Evolutionary conservation across 1,140 invertebrate species (phyloP).

Genomic region (Hirudo medicinalis): DNA sequence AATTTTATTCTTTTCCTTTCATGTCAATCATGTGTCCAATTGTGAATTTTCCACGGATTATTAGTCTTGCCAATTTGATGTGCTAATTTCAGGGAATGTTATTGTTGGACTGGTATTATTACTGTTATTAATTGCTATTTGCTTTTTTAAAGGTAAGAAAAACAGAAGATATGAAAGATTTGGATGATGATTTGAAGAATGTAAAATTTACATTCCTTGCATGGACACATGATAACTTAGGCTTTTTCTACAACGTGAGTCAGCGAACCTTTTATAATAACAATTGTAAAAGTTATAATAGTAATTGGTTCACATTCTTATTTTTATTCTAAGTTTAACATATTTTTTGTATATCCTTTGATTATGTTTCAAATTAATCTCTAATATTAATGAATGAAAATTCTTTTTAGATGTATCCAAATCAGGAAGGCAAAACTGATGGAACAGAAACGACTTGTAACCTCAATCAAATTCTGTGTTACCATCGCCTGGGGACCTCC

Average conservation of each 20-base stretch:
- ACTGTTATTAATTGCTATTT: conserved; percentile 12
- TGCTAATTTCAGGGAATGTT: neutral
- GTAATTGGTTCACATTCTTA: neutral
- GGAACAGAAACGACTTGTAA: conserved; percentile 77
- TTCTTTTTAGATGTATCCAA: conserved; percentile 52
- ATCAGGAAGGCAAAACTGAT: conserved; percentile 63
- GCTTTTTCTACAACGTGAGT: conserved; percentile 78
- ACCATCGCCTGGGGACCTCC: conserved; percentile 71
- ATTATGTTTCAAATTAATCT: neutral
- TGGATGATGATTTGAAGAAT: conserved; percentile 71
- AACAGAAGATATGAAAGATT: conserved; percentile 55
- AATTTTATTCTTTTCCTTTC: neutral
- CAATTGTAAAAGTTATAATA: no score
- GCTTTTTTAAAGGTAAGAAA: conserved; percentile 42
- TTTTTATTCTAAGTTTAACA: neutral
- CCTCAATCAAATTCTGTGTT: conserved; percentile 82
- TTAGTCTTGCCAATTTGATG: no score
- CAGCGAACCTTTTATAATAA: neutral
- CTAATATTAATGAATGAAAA: conserved; percentile 9
- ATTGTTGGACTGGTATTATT: neutral
- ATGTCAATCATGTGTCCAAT: no score
- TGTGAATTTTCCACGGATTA: no score
- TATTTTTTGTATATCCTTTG: neutral
- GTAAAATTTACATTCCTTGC: conserved; percentile 78
- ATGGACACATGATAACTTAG: conserved; percentile 89